phyloP scores from a whole-genome alignment of 2,797 vertebrate species.

The Epinephelus awoara region DNA sequence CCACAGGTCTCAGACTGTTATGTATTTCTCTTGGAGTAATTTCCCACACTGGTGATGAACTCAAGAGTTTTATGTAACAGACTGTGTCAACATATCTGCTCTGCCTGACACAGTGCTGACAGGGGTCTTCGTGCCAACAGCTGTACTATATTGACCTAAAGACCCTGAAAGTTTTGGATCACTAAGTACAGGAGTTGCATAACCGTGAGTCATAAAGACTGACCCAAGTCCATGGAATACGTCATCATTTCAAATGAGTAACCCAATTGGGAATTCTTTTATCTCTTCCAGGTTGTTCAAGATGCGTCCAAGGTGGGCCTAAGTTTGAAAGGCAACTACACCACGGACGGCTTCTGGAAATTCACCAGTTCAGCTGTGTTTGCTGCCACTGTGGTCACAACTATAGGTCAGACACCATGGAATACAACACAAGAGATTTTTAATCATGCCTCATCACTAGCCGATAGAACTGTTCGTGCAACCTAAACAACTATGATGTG shows the following conservation, averaged over 20 bases:
- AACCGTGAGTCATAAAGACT: constrained; percentile 7
- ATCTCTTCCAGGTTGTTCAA: constrained; percentile 75
- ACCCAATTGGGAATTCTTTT: not conserved
- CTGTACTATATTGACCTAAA: not conserved
- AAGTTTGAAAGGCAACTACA: constrained; percentile 82
- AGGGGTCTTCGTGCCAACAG: not conserved
- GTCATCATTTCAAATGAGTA: not conserved
- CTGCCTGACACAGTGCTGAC: constrained; percentile 23
- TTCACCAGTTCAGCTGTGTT: constrained; percentile 88
- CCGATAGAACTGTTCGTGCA: not conserved
- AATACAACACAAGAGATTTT: not conserved
- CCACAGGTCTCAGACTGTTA: constrained; percentile 7
- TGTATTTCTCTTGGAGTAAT: constrained; percentile 26
- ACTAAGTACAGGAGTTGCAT: constrained; percentile 18
- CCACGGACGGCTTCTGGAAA: constrained; percentile 86
- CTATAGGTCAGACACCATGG: constrained; percentile 80
- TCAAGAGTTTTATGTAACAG: constrained; percentile 52
- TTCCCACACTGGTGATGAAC: constrained; percentile 41
- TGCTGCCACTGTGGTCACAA: constrained; percentile 88
- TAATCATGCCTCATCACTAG: not conserved
- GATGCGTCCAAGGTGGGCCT: constrained; percentile 75
- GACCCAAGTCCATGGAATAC: not conserved
- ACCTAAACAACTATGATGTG: too few relatives aligned
- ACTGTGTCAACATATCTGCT: constrained; percentile 47
- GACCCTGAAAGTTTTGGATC: constrained; percentile 4